Evolutionary conservation across 2,888 invertebrate genomes (phyloP).

Genomic region (Andrena marginata): DNA sequence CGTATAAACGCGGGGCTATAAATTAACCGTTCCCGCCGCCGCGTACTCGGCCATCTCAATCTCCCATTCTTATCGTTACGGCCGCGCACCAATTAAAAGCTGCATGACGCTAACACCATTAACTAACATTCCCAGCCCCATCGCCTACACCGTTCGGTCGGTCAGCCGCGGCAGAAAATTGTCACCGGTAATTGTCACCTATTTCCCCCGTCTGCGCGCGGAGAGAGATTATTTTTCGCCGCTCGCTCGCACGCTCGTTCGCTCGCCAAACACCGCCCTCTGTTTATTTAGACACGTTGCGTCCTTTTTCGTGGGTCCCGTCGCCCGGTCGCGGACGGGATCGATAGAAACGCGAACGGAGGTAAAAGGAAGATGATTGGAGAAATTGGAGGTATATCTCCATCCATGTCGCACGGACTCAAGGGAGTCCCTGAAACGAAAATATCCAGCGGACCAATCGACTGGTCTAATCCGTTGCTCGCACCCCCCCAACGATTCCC

Average conservation of each 20-base stretch:
- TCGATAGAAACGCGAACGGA: background rate
- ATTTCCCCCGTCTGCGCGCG: conserved; percentile 3
- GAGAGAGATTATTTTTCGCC: conserved; percentile 20
- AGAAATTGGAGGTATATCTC: background rate
- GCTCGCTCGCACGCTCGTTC: background rate
- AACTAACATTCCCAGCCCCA: background rate
- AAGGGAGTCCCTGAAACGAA: background rate
- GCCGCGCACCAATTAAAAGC: conserved; percentile 49
- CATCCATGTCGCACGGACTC: too few relatives aligned
- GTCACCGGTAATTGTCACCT: conserved; percentile 31
- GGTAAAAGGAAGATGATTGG: background rate
- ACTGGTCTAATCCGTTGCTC: background rate
- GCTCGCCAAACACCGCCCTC: background rate
- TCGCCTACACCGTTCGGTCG: background rate
- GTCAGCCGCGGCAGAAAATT: conserved; percentile 1
- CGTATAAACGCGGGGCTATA: conserved; percentile 72
- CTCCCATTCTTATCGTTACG: conserved; percentile 45
- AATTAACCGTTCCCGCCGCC: conserved; percentile 69
- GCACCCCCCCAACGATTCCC: conserved; percentile 1
- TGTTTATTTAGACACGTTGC: background rate
- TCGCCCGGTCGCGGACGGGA: background rate
- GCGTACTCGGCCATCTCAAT: conserved; percentile 51
- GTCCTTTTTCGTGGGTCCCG: background rate
- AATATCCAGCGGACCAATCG: background rate
- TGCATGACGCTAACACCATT: conserved; percentile 33